Percentiles rank a stretch among this genome's conserved stretches.
Evolutionary conservation across 2,888 invertebrate genomes (phyloP).

Genomic region (Panopea generosa): DNA sequence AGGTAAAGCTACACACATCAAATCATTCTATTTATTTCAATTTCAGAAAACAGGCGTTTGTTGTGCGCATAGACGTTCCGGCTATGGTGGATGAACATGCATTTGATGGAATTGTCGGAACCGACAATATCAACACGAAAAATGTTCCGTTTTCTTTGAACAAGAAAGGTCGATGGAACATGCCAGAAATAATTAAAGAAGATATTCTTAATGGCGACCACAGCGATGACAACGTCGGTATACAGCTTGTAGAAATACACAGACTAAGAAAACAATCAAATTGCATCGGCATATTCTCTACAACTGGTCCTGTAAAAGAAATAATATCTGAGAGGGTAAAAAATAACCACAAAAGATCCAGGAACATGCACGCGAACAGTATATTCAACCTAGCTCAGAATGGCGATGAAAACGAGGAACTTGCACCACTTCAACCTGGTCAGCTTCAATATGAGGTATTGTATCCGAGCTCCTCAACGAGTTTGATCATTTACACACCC

Average conservation of each 20-base stretch:
- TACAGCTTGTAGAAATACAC: slow-evolving; percentile 64
- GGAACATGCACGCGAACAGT: slow-evolving; percentile 43
- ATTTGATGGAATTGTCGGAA: slow-evolving; percentile 5
- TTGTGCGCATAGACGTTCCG: no score
- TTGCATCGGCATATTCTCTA: slow-evolving; percentile 54
- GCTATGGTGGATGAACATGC: no score
- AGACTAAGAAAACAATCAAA: slow-evolving; percentile 47
- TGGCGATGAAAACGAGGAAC: slow-evolving; percentile 7
- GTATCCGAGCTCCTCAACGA: slow-evolving; percentile 60
- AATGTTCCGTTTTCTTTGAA: slow-evolving; percentile 67
- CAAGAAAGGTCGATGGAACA: slow-evolving; percentile 74
- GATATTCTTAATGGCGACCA: slow-evolving; percentile 39
- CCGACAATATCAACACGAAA: background rate
- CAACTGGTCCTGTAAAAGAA: slow-evolving; percentile 21
- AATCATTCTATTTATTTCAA: no score
- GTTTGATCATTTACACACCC: slow-evolving; percentile 63
- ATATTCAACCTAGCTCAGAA: slow-evolving; percentile 1
- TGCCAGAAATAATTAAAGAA: slow-evolving; percentile 66
- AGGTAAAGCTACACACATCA: no score
- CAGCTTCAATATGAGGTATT: slow-evolving; percentile 27
- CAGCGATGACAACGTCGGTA: slow-evolving; percentile 41
- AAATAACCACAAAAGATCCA: slow-evolving; percentile 5
- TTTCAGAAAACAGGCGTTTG: no score
- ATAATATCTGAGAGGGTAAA: slow-evolving; percentile 16
- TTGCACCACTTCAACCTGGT: background rate